Evolutionary conservation across 2,888 invertebrate species (phyloP), one percentile per base, ranked within the genome.

Genomic region (Hydraecia micacea): DNA sequence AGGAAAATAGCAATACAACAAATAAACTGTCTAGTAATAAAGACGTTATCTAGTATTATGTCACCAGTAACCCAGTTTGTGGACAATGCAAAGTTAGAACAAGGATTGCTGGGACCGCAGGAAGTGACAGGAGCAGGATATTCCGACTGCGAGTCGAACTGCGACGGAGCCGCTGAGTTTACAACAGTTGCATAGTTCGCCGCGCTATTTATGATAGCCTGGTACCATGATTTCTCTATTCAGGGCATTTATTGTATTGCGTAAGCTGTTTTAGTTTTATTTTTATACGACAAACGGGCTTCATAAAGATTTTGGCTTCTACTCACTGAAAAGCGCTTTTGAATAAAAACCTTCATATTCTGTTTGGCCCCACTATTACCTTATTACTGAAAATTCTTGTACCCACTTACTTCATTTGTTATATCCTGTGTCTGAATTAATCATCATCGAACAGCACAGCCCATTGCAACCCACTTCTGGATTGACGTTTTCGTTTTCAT

Each of bases 111-210:
- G 89, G 89, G 90, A 88, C 85, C 88, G 87, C 94, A 93, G 95
- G 95, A 95, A 94, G 90, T 91, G 87, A 78, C 93, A 93, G 93
- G 92, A 93, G 92, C 93, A 93, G 95, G 95, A 95, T 93, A 90
- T 88, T 88, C 88, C 86, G 85, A 88, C 88, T 91, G 86, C 90
- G 88, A 86, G 85, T 90, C 91, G 88, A 93, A 93, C 93, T 93
- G 90, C 89, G 85, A 73, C 83, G 71, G 73, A 83, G 81, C 83
- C 70, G 63, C 88, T 91, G 89, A 92, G 91, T 90, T 89, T 87
- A 89, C 87, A 87, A 89, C 85, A 87, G 86, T 89, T 86, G 80
- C 87, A 81, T 83, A 80, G 81, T 86, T 87, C 79, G 62, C 86
- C 69, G 39, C 62, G 71, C 79, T 86, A 83, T 89, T 89, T 89